Base-by-base conservation (phyloP, 2,113 vertebrate species). In the Leuciscus idus region DNA sequence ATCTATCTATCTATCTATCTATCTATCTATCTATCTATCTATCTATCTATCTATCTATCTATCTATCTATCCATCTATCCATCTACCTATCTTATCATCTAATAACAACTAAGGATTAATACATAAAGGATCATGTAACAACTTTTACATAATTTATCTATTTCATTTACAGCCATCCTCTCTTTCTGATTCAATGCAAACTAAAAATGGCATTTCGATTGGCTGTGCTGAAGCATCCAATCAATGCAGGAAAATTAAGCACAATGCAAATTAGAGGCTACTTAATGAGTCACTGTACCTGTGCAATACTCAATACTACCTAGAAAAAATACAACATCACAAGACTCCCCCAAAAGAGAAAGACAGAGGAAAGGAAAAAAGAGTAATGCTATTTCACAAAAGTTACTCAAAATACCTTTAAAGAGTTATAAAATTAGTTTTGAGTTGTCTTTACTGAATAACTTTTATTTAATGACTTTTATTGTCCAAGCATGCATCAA, bases 221-320 rank as follows among this genome's bases (percentile, higher is more conserved):
- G 90, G 86, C 68, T 87, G 80, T 91, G 90, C 89, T 91, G 91
- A 94, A 93, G 87, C 92, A 90, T 89, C 91, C 81, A 92, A 93
- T 94, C 92, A 89, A 94, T 92, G 88, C 85, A 85, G 87, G 84
- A 87, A 91, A 93, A 94, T 92, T 83, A 93, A 87, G 86, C 87
- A 90, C 68, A 92, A 93, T 93, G 92, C 93, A 94, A 94, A 94
- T 92, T 79, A 89, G 90, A 81, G 85, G 90, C 90, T 91, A 91
- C 90, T 92, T 94, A 93, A 91, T 50, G 77, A 90, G 91, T 89
- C 90, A 90, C 88, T 89, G 89, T 90, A 92, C 92, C 86, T 86
- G 89, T 75, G 33, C 33, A 36, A 36, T 36, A 39, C 23, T 79
- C 52, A 39, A 79, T 79, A 79, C 30, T 39, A n/a, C 64, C 81